Evolutionary conservation across 2,797 vertebrate species (phyloP), one percentile per base, ranked within the genome.

Genomic region (Sebastes trivittatus): DNA sequence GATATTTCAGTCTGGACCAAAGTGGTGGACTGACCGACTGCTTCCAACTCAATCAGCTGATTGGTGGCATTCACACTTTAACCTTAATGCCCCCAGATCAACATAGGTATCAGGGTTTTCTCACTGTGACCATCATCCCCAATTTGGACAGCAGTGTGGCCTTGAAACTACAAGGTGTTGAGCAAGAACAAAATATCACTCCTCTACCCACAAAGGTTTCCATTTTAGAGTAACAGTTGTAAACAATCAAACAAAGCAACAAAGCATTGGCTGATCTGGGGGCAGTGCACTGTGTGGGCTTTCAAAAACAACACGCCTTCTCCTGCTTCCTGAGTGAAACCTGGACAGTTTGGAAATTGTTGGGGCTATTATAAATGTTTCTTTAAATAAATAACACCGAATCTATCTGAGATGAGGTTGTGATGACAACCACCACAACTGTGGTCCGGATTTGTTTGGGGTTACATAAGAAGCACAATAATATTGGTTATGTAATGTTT

Each of bases 241-340:
- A 80, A 88, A 86, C 73, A 77, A 61, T 67, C 29, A 84, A 80
- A 70, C 66, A 16, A 66, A 83, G 46, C 78, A 79, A 11, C 58
- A 72, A 60, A 85, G 67, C 67, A n/a, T 36, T 71, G 75, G 46
- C 64, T 73, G 82, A 84, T 49, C 62, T 67, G 72, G 56, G 80
- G 82, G 54, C 83, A 72, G 54, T 18, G 82, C 82, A 64, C 83
- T 76, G 81, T 77, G 91, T 90, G 80, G 86, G 87, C 74, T 72
- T 80, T 74, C 38, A 74, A 76, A 82, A 84, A 78, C 87, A 90
- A 69, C 70, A 83, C 85, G 16, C 83, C 87, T 73, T 85, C 91
- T 83, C 32, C 30, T 61, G 72, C 66, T 86, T 87, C 81, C 82
- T 76, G 71, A 87, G 34, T 34, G 54, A 60, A 76, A 59, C 63